phyloP scores from a whole-genome alignment of 2,113 vertebrate species.

The Melierax canorus region DNA sequence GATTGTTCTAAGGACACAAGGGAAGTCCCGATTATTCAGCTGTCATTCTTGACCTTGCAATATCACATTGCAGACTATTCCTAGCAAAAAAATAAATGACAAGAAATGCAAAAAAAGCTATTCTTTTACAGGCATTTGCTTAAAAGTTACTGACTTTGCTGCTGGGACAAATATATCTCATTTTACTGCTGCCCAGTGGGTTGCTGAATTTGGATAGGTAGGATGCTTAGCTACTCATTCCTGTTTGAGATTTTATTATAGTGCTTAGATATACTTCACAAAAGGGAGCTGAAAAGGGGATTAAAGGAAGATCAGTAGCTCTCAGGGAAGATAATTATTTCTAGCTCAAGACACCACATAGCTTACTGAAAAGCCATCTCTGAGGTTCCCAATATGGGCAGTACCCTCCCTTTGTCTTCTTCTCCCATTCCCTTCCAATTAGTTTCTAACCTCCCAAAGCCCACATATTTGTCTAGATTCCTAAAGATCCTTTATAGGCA shows the following conservation, averaged over 20 bases:
- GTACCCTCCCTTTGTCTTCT: not conserved
- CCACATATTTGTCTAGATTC: not conserved
- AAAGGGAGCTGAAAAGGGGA: not conserved
- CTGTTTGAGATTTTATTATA: not conserved
- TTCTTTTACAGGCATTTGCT: not conserved
- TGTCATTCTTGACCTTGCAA: not conserved
- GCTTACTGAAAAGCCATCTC: not conserved
- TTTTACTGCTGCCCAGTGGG: not conserved
- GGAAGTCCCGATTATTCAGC: not conserved
- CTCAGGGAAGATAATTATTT: slow-evolving; percentile 30
- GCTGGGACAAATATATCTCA: not conserved
- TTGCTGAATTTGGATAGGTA: not conserved
- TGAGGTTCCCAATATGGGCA: not conserved
- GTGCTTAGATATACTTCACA: not conserved
- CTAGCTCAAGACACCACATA: not conserved
- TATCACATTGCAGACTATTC: not conserved
- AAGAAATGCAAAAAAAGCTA: not conserved
- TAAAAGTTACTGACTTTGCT: not conserved
- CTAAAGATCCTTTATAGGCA: not conserved
- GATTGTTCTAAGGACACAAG: not conserved
- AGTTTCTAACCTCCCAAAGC: slow-evolving; percentile 4
- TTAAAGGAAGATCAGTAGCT: slow-evolving; percentile 33
- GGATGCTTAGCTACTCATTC: not conserved
- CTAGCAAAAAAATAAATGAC: not conserved
- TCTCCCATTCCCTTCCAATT: not conserved